phyloP scores from a whole-genome alignment of 1,140 invertebrate species.

The Dendroctonus ponderosae region DNA sequence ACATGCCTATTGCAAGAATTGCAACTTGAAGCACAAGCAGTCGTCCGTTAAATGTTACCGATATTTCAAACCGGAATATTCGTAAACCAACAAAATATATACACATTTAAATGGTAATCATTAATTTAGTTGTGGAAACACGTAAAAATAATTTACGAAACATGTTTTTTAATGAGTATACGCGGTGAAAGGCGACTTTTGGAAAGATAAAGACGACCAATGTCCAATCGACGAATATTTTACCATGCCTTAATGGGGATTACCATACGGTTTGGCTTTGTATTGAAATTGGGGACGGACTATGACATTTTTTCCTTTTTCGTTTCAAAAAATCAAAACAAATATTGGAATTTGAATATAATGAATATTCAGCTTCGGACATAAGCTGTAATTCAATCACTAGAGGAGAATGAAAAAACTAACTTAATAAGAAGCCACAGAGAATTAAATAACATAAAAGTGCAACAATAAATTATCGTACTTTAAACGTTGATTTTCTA shows the following conservation, averaged over 20 bases:
- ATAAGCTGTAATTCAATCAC: no score
- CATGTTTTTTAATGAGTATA: slow-evolving; percentile 30
- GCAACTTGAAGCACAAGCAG: not conserved
- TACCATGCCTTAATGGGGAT: slow-evolving; percentile 13
- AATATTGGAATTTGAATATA: no score
- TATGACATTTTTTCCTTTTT: slow-evolving; percentile 10
- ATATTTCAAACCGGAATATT: slow-evolving; percentile 18
- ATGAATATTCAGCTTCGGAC: no score
- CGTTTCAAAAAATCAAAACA: no score
- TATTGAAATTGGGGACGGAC: slow-evolving; percentile 19
- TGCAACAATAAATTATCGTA: no score
- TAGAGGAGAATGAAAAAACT: no score
- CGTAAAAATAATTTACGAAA: slow-evolving; percentile 33
- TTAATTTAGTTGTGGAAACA: slow-evolving; percentile 29
- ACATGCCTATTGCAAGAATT: not conserved
- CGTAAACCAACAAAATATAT: slow-evolving; percentile 13
- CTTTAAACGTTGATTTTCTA: no score
- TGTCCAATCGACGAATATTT: slow-evolving; percentile 25
- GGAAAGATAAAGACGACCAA: slow-evolving; percentile 24
- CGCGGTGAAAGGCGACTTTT: slow-evolving; percentile 27
- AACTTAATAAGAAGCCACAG: no score
- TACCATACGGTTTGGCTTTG: slow-evolving; percentile 15
- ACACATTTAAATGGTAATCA: slow-evolving; percentile 24
- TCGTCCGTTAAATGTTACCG: slow-evolving; percentile 1
- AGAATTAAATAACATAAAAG: no score